phyloP scores from a whole-genome alignment of 2,113 vertebrate genomes.

The Erythrocebus patas region DNA sequence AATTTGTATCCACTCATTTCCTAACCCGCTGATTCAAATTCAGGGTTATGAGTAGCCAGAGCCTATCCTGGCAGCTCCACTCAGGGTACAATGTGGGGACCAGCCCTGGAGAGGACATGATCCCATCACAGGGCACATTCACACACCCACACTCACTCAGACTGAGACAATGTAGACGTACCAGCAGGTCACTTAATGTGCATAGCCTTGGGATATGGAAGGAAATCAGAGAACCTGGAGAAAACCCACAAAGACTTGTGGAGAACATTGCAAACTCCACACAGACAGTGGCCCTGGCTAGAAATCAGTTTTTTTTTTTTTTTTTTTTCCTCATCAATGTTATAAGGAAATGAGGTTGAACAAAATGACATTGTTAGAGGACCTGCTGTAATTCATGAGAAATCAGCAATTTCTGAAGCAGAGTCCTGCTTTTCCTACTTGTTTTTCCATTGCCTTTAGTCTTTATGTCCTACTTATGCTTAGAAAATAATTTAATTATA shows the following conservation, averaged over 20 bases:
- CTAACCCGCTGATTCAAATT: neutral
- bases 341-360: neutral
- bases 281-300: neutral
- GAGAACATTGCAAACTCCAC: neutral
- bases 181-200: neutral
- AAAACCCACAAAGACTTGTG: neutral
- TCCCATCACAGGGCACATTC: neutral
- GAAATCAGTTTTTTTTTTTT: neutral
- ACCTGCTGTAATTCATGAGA: neutral
- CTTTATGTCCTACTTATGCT: neutral
- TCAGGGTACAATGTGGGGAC: too few species aligned
- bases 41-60: neutral
- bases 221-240: neutral
- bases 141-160: neutral
- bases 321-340: neutral
- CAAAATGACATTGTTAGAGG: neutral
- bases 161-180: neutral
- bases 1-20: neutral
- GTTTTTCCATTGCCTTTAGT: neutral
- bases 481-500: neutral
- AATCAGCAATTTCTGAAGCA: neutral
- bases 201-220: neutral
- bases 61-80: neutral
- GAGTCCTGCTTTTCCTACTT: neutral
- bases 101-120: neutral